phyloP scores from a whole-genome alignment of 2,113 vertebrate species.

The Cranoglanis bouderius region DNA sequence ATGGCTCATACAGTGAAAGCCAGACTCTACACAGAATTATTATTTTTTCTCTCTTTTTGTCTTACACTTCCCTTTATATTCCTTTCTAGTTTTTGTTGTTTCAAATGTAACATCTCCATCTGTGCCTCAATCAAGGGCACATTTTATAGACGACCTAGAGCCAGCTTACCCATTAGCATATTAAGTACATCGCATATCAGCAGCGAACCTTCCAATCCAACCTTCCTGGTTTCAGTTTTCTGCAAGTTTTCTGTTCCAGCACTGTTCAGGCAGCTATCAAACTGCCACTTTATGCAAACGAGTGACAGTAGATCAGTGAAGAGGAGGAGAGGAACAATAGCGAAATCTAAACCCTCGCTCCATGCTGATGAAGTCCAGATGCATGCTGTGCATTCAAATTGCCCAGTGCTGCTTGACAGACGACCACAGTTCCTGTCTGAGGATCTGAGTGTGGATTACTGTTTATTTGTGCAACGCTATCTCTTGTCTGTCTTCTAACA shows the following conservation, averaged over 20 bases:
- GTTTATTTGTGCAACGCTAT: conserved; percentile 66
- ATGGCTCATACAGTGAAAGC: background rate
- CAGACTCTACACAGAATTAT: background rate
- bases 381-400: conserved; percentile 72
- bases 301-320: conserved; percentile 46
- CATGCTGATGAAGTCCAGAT: conserved; percentile 62
- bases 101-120: background rate
- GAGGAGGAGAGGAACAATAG: conserved; percentile 53
- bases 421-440: conserved; percentile 61
- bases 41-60: background rate
- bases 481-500: conserved; percentile 59
- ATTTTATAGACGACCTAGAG: background rate
- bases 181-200: background rate
- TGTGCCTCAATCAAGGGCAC: background rate
- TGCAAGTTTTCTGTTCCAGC: conserved; percentile 9
- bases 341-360: conserved; percentile 65
- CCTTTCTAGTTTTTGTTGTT: background rate
- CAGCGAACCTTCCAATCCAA: background rate
- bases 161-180: background rate
- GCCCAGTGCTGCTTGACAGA: conserved; percentile 66
- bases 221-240: conserved; percentile 6
- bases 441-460: conserved; percentile 66
- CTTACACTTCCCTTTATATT: background rate
- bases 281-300: conserved; percentile 47
- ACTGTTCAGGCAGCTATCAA: conserved; percentile 23